Base-by-base conservation (phyloP, 2,797 vertebrate species). In the Odontamblyopus rebecca region DNA sequence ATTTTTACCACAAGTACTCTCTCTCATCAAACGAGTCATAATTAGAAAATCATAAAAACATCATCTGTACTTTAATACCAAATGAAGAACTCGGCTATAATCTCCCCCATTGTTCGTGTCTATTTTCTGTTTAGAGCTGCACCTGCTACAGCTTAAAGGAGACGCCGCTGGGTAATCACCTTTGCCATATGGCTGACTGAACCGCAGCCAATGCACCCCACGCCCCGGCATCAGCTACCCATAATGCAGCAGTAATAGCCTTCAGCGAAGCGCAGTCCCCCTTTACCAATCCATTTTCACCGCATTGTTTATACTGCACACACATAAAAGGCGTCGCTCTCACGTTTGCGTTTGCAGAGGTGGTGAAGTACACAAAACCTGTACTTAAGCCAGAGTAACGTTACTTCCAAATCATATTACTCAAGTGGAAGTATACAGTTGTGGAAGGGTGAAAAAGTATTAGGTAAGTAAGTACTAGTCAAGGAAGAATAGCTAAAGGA, bases 141-240 rank as follows among this genome's bases (percentile, higher is more conserved):
- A 81, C 77, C 80, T 78, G 80, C 75, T 66, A 53, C 56, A 35
- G 73, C 61, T 38, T 51, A 69, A 77, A 23, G 15, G 32, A 63
- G 64, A 67, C 61, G 60, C 67, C 63, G 48, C 26, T 54, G 50
- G 67, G 65, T 77, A 79, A 83, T 77, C 71, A 69, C 71, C 71
- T 75, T 41, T 38, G 29, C 70, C 82, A 77, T 79, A 83, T 77
- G 79, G 71, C 67, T 65, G 57, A 60, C 38, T 44, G 50, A 74
- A 63, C 61, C 51, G n/a, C 62, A 76, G 73, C 68, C 73, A 75
- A 63, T 18, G 29, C 61, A 71, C 68, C 51, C 75, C 61, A 68
- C 7, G 72, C 67, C 62, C 71, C 69, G 71, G 8, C 54, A 75
- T 70, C 70, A 73, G 44, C 66, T 41, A 70, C 41, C 68, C 38